These are phyloP conservation scores for Drosophila truncata DNA, from an alignment of 1,140 invertebrate species.

Conservation along the genomic window DNA sequence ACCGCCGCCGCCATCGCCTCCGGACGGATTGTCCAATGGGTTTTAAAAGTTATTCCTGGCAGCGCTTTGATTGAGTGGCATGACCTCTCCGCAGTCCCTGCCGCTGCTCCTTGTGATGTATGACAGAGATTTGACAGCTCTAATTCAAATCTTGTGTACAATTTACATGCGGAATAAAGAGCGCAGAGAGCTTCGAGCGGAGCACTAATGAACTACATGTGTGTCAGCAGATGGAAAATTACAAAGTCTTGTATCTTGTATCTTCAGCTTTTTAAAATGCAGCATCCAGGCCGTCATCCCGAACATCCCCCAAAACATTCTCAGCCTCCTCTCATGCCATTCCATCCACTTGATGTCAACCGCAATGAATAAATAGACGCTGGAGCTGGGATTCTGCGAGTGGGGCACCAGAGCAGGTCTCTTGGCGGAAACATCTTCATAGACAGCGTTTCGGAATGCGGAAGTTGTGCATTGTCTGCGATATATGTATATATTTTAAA, in stretches of 20 bases:
- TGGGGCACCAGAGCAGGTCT: slow-evolving; percentile 56
- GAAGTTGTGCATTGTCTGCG: slow-evolving; percentile 68
- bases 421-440: slow-evolving; percentile 42
- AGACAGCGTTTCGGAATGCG: slow-evolving; percentile 46
- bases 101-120: slow-evolving; percentile 57
- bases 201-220: slow-evolving; percentile 80
- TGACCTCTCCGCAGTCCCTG: slow-evolving; percentile 33
- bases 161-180: slow-evolving; percentile 60
- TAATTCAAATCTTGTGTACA: slow-evolving; percentile 80
- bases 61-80: slow-evolving; percentile 71
- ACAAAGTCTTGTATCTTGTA: slow-evolving; percentile 75
- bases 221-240: slow-evolving; percentile 79
- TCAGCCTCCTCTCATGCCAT: not conserved
- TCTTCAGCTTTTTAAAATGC: slow-evolving; percentile 53
- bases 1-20: slow-evolving; percentile 5
- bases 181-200: slow-evolving; percentile 8
- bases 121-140: slow-evolving; percentile 81
- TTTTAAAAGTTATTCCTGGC: slow-evolving; percentile 57
- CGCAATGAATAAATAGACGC: slow-evolving; percentile 63
- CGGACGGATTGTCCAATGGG: slow-evolving; percentile 53
- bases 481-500: slow-evolving; percentile 19
- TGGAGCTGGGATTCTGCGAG: slow-evolving; percentile 17
- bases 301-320: not conserved
- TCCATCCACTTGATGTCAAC: slow-evolving; percentile 58
- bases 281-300: slow-evolving; percentile 11